Evolutionary conservation across 2,797 vertebrate genomes (phyloP).

Genomic region (Heliangelus exortis): DNA sequence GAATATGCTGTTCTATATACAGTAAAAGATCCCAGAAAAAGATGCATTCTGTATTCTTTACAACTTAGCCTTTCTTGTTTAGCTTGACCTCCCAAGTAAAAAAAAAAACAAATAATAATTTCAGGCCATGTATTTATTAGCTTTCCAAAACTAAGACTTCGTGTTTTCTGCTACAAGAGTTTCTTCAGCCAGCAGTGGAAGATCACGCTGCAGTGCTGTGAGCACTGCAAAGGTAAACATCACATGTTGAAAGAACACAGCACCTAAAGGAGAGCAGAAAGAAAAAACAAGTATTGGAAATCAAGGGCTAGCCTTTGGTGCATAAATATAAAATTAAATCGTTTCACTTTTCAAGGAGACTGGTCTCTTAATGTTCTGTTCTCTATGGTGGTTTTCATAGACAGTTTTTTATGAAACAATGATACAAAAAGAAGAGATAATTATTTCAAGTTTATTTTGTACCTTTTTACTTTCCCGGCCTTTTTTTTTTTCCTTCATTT

Average conservation of each 20-base stretch:
- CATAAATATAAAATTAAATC: no score
- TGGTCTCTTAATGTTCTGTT: neutral
- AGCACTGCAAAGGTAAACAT: neutral
- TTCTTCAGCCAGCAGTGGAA: neutral
- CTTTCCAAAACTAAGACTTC: neutral
- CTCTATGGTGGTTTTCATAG: neutral
- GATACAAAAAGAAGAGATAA: rapidly evolving
- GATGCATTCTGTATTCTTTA: neutral
- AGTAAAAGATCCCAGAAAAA: neutral
- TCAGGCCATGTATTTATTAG: neutral
- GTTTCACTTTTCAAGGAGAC: no score
- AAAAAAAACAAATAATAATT: neutral
- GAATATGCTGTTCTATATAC: neutral
- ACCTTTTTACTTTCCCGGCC: neutral
- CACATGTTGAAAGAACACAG: neutral
- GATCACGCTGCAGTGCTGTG: neutral
- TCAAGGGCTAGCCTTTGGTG: neutral
- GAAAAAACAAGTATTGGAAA: neutral
- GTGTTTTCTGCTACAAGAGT: neutral
- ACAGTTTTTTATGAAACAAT: neutral
- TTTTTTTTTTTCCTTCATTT: neutral
- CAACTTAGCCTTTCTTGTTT: neutral
- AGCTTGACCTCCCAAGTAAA: neutral
- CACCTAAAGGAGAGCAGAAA: neutral
- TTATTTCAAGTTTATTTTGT: neutral